Base-by-base conservation (phyloP, 2,888 invertebrate genomes). In the Drosophila mimica region DNA sequence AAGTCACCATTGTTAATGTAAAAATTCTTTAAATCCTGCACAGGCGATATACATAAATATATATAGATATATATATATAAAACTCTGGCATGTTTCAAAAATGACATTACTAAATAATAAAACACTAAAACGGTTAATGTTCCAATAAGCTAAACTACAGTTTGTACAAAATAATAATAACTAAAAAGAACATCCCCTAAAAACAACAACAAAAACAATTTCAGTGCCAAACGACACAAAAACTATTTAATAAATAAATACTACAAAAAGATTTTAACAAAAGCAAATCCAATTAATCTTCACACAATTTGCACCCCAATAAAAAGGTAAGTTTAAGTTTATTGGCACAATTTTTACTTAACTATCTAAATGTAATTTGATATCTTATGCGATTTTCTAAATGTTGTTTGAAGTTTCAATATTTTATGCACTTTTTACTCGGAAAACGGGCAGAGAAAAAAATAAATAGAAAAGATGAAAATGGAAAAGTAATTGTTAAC, bases 71-170 rank as follows among this genome's bases (percentile, higher is more conserved):
- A 17, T 8, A 38, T 2, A 8, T 15, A 20, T 13, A 46, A 13
- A 52, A 67, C 68, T 74, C 57, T 74, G 74, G 74, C 74, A 74
- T 74, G 74, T 63, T 74, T 63, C 51, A 25, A 63, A 46, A 65
- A 65, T 62, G 70, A 58, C 74, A 61, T 49, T 61, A 59, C 56
- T 70, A 73, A 87, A 67, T 57, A 81, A 70, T 66, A 31, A 52
- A 73, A 68, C 33, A 67, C 68, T 70, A 76, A 83, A 88, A 87
- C 89, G 88, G 89, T 86, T 59, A 53, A 89, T 81, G 89, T 84
- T 89, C 88, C 89, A 82, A 81, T 43, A 82, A 74, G 31, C 62
- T 73, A 70, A 72, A 73, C 60, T 48, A 54, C 54, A 74, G 78
- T 83, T 81, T 86, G 75, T 81, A 83, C 75, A 81, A 81, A 65